Conservation (phyloP, 2,797 vertebrate genomes). For the Botia almorhae region DNA sequence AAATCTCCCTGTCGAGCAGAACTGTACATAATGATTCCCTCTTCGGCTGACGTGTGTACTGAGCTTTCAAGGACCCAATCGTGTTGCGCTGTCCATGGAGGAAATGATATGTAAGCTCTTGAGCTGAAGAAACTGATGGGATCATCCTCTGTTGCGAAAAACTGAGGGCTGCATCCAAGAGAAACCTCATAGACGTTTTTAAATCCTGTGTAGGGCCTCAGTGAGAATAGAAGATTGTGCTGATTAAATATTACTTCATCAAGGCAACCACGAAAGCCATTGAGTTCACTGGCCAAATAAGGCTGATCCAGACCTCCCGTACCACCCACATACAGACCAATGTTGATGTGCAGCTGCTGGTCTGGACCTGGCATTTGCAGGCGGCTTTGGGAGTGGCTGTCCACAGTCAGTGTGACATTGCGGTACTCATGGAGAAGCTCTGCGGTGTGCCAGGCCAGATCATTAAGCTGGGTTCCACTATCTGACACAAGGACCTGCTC, state of each 20-base stretch:
- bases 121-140: constrained; percentile 93
- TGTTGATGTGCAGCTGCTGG: constrained; percentile 74
- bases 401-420: constrained; percentile 79
- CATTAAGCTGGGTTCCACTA: constrained; percentile 78
- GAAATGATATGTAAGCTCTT: constrained; percentile 85
- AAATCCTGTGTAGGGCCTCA: constrained; percentile 83
- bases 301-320: constrained; percentile 75
- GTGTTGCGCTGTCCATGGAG: constrained; percentile 74
- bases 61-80: constrained; percentile 79
- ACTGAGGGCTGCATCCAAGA: constrained; percentile 88
- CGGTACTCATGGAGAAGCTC: constrained; percentile 75
- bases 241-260: constrained; percentile 85
- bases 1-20: constrained; percentile 83
- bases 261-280: constrained; percentile 85
- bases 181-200: constrained; percentile 88
- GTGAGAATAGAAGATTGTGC: constrained; percentile 82
- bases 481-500: constrained; percentile 81
- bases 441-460: constrained; percentile 87
- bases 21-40: constrained; percentile 86
- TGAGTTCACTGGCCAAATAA: constrained; percentile 73
- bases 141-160: constrained; percentile 86
- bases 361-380: constrained; percentile 70
- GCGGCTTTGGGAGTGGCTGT: constrained; percentile 79
- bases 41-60: constrained; percentile 80
- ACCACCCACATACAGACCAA: constrained; percentile 86